Evolutionary conservation across 92 coral and sea anemone species (phyloP).

Genomic region (Phenganax stokvisi): DNA sequence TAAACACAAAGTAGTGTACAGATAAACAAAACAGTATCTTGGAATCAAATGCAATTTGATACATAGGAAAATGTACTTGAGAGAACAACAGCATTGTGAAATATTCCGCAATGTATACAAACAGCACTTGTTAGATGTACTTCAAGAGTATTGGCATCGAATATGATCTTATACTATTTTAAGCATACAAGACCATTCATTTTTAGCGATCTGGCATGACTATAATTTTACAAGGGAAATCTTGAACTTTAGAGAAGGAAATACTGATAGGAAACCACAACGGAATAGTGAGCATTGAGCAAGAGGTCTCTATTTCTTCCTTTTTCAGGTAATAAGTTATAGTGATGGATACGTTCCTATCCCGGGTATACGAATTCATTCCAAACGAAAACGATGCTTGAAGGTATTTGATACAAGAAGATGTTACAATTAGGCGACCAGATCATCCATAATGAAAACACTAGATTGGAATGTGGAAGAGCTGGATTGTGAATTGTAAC

Average conservation of each 20-base stretch:
- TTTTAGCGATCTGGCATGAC: conserved; percentile 1
- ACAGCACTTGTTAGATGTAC: too few relatives aligned
- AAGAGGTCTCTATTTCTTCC: not conserved
- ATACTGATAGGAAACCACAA: not conserved
- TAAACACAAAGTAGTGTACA: too few relatives aligned
- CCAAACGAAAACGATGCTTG: not conserved
- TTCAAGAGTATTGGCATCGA: too few relatives aligned
- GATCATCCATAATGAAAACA: too few relatives aligned
- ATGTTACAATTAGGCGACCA: not conserved
- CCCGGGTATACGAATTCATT: not conserved
- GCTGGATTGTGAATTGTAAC: too few relatives aligned
- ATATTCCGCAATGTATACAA: too few relatives aligned
- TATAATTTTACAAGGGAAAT: not conserved
- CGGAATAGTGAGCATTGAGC: not conserved
- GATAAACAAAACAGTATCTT: too few relatives aligned
- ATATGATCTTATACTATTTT: not conserved
- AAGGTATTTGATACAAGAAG: not conserved
- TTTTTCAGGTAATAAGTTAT: conserved; percentile 26
- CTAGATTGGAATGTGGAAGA: too few relatives aligned
- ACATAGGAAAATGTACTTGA: too few relatives aligned
- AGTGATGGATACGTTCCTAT: conserved; percentile 6
- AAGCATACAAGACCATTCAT: not conserved
- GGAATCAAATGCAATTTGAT: too few relatives aligned
- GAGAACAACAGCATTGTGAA: too few relatives aligned
- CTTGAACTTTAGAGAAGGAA: not conserved